Evolutionary conservation across 2,888 invertebrate genomes (phyloP).

Genomic region (Drosophila tripunctata): DNA sequence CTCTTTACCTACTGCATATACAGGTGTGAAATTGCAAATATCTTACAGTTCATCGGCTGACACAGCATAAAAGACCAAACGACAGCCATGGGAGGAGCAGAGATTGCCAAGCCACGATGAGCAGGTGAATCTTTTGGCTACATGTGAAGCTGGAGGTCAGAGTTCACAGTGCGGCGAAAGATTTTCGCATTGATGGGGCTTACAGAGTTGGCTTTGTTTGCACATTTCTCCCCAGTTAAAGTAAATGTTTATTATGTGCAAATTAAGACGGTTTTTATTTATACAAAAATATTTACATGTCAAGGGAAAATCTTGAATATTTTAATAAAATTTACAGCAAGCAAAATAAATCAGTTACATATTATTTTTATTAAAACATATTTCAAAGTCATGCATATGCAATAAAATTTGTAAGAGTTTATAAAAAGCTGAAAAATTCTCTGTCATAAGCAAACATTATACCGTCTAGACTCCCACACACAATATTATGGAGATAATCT

Average conservation of each 20-base stretch:
- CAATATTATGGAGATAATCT: too few relatives aligned
- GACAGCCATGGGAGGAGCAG: slow-evolving; percentile 23
- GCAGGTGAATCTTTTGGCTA: slow-evolving; percentile 10
- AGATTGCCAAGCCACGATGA: slow-evolving; percentile 4
- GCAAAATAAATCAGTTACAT: background rate
- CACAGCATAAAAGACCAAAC: slow-evolving; percentile 33
- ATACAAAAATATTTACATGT: background rate
- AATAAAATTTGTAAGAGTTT: slow-evolving; percentile 1
- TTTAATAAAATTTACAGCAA: background rate
- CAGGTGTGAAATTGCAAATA: slow-evolving; percentile 42
- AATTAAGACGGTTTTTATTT: slow-evolving; percentile 11
- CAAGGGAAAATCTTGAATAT: background rate
- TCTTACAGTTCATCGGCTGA: slow-evolving; percentile 41
- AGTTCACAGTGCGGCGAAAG: slow-evolving; percentile 15
- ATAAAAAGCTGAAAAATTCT: background rate
- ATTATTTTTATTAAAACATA: background rate
- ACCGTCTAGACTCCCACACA: slow-evolving; percentile 45
- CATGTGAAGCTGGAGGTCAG: slow-evolving; percentile 14
- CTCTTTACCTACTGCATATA: slow-evolving; percentile 17
- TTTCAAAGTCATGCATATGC: slow-evolving; percentile 12
- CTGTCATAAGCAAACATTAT: slow-evolving; percentile 12
- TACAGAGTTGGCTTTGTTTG: slow-evolving; percentile 17
- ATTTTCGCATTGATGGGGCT: slow-evolving; percentile 10
- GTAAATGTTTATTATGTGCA: slow-evolving; percentile 27
- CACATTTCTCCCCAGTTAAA: slow-evolving; percentile 2